A percentile compares a stretch with the other conserved stretches of the same genome.
Conservation (phyloP, 2,888 invertebrate genomes). For the Drymonia ruficornis region DNA sequence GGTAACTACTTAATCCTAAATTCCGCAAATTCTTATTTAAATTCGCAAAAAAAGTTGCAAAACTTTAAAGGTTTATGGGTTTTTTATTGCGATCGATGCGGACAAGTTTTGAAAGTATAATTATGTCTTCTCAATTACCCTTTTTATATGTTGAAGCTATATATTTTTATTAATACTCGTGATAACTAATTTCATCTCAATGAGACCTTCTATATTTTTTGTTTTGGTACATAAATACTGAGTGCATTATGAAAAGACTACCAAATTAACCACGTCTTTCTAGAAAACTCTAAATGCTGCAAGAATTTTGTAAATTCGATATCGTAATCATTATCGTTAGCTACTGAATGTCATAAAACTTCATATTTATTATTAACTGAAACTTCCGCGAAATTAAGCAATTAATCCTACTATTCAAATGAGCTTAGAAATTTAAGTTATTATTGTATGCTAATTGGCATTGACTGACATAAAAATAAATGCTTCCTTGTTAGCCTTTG, state of each 20-base stretch:
- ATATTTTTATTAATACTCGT: too few species aligned
- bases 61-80: conserved; percentile 13
- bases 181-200: too few species aligned
- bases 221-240: too few species aligned
- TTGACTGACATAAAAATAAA: conserved; percentile 7
- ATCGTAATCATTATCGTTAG: neutral
- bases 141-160: neutral
- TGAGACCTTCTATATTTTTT: too few species aligned
- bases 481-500: conserved; percentile 29
- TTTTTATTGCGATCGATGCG: neutral
- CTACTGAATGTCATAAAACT: neutral
- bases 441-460: conserved; percentile 11
- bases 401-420: neutral
- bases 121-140: too few species aligned
- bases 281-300: neutral
- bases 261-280: too few species aligned
- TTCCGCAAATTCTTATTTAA: conserved; percentile 12
- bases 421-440: neutral
- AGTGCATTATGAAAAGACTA: too few species aligned
- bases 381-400: neutral
- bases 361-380: neutral
- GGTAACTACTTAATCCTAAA: conserved; percentile 15
- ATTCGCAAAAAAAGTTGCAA: conserved; percentile 10
- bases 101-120: neutral
- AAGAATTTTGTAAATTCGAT: neutral